Evolutionary conservation across 2,113 vertebrate species (phyloP), one percentile per base, ranked within the genome.

Genomic region (Miniopterus natalensis): DNA sequence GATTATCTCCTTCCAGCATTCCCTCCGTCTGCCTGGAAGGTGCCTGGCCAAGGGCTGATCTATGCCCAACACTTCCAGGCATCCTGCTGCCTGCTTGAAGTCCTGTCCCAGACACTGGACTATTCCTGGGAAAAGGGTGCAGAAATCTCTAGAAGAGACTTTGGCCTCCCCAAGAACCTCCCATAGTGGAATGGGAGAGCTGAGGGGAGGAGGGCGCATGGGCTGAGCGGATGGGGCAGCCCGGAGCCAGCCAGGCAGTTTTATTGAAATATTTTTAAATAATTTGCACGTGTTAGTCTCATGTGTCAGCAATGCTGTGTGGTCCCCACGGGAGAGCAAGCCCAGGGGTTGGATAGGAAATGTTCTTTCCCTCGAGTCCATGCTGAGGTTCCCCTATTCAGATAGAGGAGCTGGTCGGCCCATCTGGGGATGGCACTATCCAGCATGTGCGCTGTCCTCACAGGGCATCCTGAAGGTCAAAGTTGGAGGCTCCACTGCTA

Each of bases 241-340:
- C 97, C 97, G 95, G 97, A 96, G 97, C 97, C 97, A 97, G 97
- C 97, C 97, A 98, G 97, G 97, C 97, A 96, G 95, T 97, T 98
- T 98, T 98, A 98, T 97, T 98, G 97, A 97, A 97, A 96, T 88
- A 83, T 83, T 94, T 97, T 98, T 98, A 98, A 98, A 98, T 98
- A 98, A 96, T 96, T 83, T 86, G 97, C 96, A 96, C 68, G 95
- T 97, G 97, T 98, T 98, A 97, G 96, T 98, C 95, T 96, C 8
- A 13, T 96, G 96, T 97, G 77, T 95, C 95, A 93, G 96, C 96
- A 95, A 77, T 51, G 94, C 88, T 53, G 93, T 96, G 97, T 94
- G 96, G 94, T 65, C 77, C 93, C 87, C 87, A 31, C 0, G 9
- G 94, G 42, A 97, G 25, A n/a, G 77, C 3, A 8, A 84, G 66